phyloP scores from a whole-genome alignment of 2,888 invertebrate genomes.

The Megamerina dolium region DNA sequence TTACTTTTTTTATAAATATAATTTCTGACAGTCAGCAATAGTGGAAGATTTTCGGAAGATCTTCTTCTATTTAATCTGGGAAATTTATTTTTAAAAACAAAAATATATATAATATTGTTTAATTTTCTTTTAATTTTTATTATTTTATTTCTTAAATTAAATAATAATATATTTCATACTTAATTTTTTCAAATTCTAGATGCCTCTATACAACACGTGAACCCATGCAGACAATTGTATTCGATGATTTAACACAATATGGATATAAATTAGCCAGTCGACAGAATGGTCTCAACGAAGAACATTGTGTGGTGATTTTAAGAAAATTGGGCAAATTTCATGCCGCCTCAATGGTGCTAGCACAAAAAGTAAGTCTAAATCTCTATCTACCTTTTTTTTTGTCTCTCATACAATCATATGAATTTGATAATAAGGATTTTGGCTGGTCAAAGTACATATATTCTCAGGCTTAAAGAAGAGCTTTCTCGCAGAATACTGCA shows the following conservation, averaged over 20 bases:
- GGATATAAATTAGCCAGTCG: constrained; percentile 54
- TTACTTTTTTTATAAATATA: too few relatives aligned
- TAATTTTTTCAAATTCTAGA: constrained; percentile 23
- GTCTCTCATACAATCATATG: not conserved
- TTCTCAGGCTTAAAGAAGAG: too few relatives aligned
- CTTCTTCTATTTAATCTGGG: too few relatives aligned
- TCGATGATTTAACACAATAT: constrained; percentile 50
- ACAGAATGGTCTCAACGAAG: constrained; percentile 53
- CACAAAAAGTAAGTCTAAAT: constrained; percentile 50
- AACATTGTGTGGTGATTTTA: constrained; percentile 51
- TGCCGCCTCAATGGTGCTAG: constrained; percentile 53
- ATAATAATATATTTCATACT: too few relatives aligned
- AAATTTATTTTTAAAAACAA: too few relatives aligned
- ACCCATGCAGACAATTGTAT: constrained; percentile 44
- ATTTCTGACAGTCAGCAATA: too few relatives aligned
- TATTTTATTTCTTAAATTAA: too few relatives aligned
- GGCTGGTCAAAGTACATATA: too few relatives aligned
- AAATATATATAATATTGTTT: too few relatives aligned
- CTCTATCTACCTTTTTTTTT: not conserved
- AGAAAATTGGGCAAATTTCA: constrained; percentile 54
- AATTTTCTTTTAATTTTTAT: too few relatives aligned
- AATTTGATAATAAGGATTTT: not conserved
- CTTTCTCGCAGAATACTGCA: too few relatives aligned
- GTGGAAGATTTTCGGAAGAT: too few relatives aligned
- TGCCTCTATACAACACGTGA: constrained; percentile 40